Evolutionary conservation across 2,113 vertebrate species (phyloP), one percentile per base, ranked within the genome.

Genomic region (Lepus americanus): DNA sequence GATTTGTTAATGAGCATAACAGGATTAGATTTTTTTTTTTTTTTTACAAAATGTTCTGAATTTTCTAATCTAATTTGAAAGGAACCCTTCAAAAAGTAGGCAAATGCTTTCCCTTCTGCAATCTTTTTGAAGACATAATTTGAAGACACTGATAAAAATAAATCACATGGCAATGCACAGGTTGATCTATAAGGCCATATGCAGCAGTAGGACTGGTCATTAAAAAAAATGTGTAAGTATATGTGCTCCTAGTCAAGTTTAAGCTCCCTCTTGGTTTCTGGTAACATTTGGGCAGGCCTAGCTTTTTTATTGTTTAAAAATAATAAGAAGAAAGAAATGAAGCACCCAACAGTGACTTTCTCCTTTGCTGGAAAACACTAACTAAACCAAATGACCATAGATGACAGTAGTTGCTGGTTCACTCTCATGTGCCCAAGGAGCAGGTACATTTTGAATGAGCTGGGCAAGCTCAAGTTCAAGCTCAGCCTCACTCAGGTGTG

Each of bases 1-100:
- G 95, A 96, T 97, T 97, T 92, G 98, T 97, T 98, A 97, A 97
- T 78, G 63, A 98, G 78, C 64, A 93, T 98, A 98, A 98, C 95
- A 97, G 97, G 96, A 98, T 97, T 98, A 97, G 80, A 96, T 97
- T 85, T 96, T 44, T 44, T 44, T 39, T 39, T 39, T 39, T 39
- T 44, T 44, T 84, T 74, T 72, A 73, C 59, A 96, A 96, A 96
- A 95, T 73, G 90, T 84, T 69, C 74, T 83, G 94, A 96, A 92
- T 96, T 96, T 98, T 95, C 90, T 97, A 97, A 98, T 94, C 94
- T 97, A 88, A 95, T 97, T 98, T 97, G 87, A 96, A 98, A 98
- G 80, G 69, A 97, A 7, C 63, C 85, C 95, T 95, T 97, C 95
- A 91, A 94, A 96, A 98, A 97, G 95, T 93, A 97, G 92, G 92